Base-by-base conservation (phyloP, 2,113 vertebrate species). In the Nyctereutes procyonoides region DNA sequence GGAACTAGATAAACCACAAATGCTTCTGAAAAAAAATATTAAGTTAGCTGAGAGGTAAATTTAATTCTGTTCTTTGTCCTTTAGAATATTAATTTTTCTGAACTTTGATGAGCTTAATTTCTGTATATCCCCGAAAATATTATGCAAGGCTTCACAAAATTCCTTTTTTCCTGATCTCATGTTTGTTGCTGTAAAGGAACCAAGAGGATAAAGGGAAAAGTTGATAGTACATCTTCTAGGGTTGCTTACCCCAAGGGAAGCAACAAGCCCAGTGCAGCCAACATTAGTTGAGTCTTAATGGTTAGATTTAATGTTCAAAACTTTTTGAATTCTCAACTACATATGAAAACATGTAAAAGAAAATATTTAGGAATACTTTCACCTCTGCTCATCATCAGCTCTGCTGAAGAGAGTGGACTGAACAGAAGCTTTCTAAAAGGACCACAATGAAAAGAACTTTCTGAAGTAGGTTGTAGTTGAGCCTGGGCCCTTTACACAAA, bases 31-130 rank as follows among this genome's bases (percentile, higher is more conserved):
- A 93, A 81, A 88, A 67, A 74, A 67, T 58, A 84, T 88, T 20
- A 91, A 96, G 87, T 92, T 95, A 51, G 30, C 48, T 74, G 51
- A 96, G 56, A 95, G 58, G n/a, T 93, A 63, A 93, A 93, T 94
- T 92, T 95, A 86, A 95, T 88, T 94, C 35, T 85, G 10, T 55
- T 86, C 62, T 95, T 95, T 92, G 38, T 82, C 51, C 12, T 86
- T 60, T 30, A 38, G 5, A 96, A 32, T 80, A 87, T 84, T 92
- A 76, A 89, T 83, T 85, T 84, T 35, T 83, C 71, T 93, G 56
- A 92, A 87, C 5, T 56, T 90, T 53, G 30, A 86, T 79, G 4
- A 69, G 43, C 63, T 97, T 93, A 94, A 81, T 83, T 97, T 30
- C 30, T 93, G 30, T 38, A 56, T 77, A 28, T 86, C 24, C n/a